A percentile compares a stretch with the other conserved stretches of the same genome.
Evolutionary conservation across 2,113 vertebrate species (phyloP).

Genomic region (Aphelocoma coerulescens): DNA sequence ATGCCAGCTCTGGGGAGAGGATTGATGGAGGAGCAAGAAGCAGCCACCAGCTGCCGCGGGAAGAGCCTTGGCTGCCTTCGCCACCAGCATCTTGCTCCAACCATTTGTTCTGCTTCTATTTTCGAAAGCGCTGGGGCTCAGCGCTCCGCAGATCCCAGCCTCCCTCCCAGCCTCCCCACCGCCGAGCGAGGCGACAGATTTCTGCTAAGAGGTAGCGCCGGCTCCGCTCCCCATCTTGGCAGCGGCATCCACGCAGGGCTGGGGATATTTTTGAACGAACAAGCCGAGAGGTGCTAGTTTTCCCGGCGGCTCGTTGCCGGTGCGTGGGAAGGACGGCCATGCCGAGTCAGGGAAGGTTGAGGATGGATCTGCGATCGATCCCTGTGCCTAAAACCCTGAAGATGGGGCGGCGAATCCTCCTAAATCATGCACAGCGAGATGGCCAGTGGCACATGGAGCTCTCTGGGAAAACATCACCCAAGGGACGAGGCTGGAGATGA

Average conservation of each 20-base stretch:
- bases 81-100: constrained; percentile 26
- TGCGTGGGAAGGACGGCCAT: neutral
- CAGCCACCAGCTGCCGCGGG: constrained; percentile 26
- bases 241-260: neutral
- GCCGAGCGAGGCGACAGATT: neutral
- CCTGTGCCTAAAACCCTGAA: neutral
- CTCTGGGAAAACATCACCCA: neutral
- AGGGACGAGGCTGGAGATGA: neutral
- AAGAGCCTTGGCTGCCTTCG: constrained; percentile 17
- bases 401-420: accelerated
- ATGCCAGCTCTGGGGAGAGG: neutral
- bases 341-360: neutral
- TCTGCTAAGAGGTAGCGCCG: neutral
- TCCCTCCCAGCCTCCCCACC: neutral
- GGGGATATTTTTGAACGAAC: constrained; percentile 18
- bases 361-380: neutral
- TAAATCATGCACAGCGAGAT: accelerated
- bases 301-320: neutral
- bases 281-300: neutral
- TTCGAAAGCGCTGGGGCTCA: neutral
- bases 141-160: neutral
- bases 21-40: neutral
- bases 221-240: constrained; percentile 2
- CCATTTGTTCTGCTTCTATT: constrained; percentile 60
- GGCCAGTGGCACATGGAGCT: accelerated